Evolutionary conservation across 2,888 invertebrate genomes (phyloP).

Genomic region (Hipparchia sbordonii): DNA sequence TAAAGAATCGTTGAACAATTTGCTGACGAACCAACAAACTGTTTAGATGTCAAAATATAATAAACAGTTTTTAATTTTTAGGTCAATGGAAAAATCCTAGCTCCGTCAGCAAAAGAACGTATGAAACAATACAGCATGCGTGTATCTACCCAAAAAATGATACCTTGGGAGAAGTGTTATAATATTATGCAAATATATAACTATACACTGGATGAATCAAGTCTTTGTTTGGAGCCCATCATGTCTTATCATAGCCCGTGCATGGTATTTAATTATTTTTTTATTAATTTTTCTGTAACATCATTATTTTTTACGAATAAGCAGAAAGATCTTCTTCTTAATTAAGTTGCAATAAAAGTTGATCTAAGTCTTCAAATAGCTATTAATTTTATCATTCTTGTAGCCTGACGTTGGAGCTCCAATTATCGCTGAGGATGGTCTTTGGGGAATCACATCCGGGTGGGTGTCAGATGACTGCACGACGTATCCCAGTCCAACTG

Average conservation of each 20-base stretch:
- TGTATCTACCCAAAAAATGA: constrained; percentile 62
- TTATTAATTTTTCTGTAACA: background rate
- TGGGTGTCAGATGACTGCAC: constrained; percentile 52
- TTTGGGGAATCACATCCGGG: constrained; percentile 74
- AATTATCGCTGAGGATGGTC: constrained; percentile 60
- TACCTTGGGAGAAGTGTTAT: constrained; percentile 54
- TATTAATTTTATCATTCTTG: constrained; percentile 17
- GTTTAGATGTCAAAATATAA: background rate
- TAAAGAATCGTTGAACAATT: constrained; percentile 32
- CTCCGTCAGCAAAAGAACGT: constrained; percentile 60
- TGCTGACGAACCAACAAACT: background rate
- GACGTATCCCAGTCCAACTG: constrained; percentile 50
- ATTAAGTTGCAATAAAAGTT: background rate
- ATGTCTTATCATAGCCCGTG: constrained; percentile 60
- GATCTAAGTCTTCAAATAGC: background rate
- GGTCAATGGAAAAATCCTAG: constrained; percentile 56
- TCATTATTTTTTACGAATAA: background rate
- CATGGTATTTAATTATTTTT: constrained; percentile 49
- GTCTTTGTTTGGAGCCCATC: constrained; percentile 62
- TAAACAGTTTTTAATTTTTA: constrained; percentile 37
- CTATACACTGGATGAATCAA: constrained; percentile 50
- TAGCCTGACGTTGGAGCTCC: constrained; percentile 74
- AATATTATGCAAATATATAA: constrained; percentile 44
- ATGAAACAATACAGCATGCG: constrained; percentile 60
- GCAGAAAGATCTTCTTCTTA: no score